phyloP scores from a whole-genome alignment of 2,888 invertebrate genomes.

The Noctuana brunneofusca region DNA sequence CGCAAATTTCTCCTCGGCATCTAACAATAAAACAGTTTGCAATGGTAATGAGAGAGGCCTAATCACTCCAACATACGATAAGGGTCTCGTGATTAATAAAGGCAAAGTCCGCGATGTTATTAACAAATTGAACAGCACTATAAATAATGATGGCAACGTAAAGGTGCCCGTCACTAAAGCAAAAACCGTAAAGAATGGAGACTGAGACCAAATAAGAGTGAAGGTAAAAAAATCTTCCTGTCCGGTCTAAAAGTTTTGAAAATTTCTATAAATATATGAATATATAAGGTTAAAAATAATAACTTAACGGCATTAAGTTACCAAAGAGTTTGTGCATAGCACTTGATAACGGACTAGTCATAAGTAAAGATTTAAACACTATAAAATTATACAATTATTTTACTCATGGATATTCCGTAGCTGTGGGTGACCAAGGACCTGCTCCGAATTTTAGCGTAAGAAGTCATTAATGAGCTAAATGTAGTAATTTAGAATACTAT shows the following conservation, averaged over 20 bases:
- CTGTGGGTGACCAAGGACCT: constrained; percentile 60
- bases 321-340: constrained; percentile 42
- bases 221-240: constrained; percentile 23
- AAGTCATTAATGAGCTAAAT: constrained; percentile 47
- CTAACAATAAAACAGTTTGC: constrained; percentile 44
- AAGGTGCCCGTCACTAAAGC: constrained; percentile 45
- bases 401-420: constrained; percentile 23
- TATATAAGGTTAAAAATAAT: constrained; percentile 38
- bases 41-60: constrained; percentile 65
- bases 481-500: constrained; percentile 40
- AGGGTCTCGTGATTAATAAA: constrained; percentile 73
- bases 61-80: constrained; percentile 73
- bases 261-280: constrained; percentile 40
- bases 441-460: constrained; percentile 67
- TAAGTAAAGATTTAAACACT: constrained; percentile 19
- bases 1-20: constrained; percentile 55
- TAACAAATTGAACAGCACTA: constrained; percentile 69
- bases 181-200: constrained; percentile 57
- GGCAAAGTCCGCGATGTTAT: constrained; percentile 78
- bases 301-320: constrained; percentile 13
- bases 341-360: constrained; percentile 41
- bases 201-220: constrained; percentile 37
- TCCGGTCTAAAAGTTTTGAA: constrained; percentile 52
- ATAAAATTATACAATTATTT: constrained; percentile 16
- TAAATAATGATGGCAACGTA: constrained; percentile 42